Evolutionary conservation across 2,888 invertebrate species (phyloP).

Genomic region (Mongoloraphidia duomilia): DNA sequence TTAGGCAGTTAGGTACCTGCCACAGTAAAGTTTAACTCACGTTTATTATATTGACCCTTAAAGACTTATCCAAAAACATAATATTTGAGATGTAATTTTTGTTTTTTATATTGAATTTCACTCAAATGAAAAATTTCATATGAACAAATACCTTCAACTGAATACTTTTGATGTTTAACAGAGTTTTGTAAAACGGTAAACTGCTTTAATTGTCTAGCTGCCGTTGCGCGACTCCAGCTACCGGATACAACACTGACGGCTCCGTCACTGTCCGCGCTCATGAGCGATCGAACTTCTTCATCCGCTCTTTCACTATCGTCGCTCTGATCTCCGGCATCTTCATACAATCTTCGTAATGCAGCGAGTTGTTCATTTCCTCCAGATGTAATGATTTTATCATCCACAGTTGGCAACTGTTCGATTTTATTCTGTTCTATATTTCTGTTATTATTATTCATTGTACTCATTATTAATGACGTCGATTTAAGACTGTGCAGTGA

Average conservation of each 20-base stretch:
- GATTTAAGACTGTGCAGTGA: conserved; percentile 28
- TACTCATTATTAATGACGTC: conserved; percentile 30
- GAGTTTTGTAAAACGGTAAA: conserved; percentile 1
- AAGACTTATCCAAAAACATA: no score
- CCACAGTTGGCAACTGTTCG: conserved; percentile 8
- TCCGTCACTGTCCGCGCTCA: conserved; percentile 25
- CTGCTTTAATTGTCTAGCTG: conserved; percentile 14
- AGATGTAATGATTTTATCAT: conserved; percentile 7
- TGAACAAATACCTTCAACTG: no score
- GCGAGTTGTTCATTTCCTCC: conserved; percentile 22
- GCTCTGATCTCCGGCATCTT: conserved; percentile 29
- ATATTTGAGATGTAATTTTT: no score
- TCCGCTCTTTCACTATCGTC: conserved; percentile 38
- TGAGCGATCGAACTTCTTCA: conserved; percentile 43
- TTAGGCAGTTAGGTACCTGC: no score
- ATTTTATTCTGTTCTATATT: conserved; percentile 13
- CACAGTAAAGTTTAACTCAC: no score
- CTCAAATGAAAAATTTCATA: no score
- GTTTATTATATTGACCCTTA: no score
- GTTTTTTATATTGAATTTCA: no score
- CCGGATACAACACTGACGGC: conserved; percentile 32
- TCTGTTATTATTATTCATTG: conserved; percentile 20
- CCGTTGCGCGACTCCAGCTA: conserved; percentile 34
- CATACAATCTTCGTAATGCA: conserved; percentile 28
- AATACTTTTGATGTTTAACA: no score